These are phyloP conservation scores for Synodontis membranacea DNA, from an alignment of 2,113 vertebrate species.

Conservation along the genomic window DNA sequence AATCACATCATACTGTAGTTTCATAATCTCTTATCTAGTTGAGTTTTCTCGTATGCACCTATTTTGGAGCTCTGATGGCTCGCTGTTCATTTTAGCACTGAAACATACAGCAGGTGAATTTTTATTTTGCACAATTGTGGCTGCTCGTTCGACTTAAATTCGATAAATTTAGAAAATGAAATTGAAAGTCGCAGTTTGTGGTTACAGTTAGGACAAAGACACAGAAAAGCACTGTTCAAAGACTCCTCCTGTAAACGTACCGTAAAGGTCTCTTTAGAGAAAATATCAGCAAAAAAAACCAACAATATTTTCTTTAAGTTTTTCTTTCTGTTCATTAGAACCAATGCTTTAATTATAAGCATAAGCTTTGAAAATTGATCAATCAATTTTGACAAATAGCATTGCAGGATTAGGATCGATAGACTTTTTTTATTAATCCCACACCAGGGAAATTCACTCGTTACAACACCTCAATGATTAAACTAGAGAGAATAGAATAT, in stretches of 20 bases:
- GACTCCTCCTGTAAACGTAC: too few relatives aligned
- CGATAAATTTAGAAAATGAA: neutral
- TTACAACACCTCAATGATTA: too few relatives aligned
- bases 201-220: neutral
- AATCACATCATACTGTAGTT: neutral
- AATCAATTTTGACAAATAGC: neutral
- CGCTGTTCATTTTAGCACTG: neutral
- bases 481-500: too few relatives aligned
- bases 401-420: too few relatives aligned
- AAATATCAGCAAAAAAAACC: too few relatives aligned
- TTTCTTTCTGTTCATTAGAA: neutral
- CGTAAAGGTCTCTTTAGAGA: too few relatives aligned
- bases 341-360: neutral
- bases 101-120: neutral
- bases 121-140: neutral
- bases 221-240: too few relatives aligned
- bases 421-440: too few relatives aligned
- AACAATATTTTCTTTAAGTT: too few relatives aligned
- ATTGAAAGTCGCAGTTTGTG: neutral
- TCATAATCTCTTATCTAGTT: neutral
- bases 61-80: too few relatives aligned
- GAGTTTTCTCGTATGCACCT: too few relatives aligned
- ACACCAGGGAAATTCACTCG: too few relatives aligned
- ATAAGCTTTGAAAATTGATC: neutral
- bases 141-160: neutral